Base-by-base conservation (phyloP, 2,888 invertebrate species). In the Bursaphelenchus okinawaensis region DNA sequence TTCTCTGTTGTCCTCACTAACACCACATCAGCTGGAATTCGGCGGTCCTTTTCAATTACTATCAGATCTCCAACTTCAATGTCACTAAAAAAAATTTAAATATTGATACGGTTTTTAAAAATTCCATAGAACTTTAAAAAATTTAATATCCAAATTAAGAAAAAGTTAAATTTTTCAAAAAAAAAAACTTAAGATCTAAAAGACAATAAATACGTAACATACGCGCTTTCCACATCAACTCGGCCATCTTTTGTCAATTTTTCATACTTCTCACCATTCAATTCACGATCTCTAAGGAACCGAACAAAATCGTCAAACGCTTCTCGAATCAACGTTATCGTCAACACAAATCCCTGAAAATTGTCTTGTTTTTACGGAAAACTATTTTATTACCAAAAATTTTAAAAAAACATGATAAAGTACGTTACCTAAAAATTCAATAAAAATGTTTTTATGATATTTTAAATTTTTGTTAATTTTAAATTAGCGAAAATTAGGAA, bases 11-110 rank as follows among this genome's bases (percentile, higher is more conserved):
- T 79, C 63, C 79, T 86, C 73, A 98, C 83, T 62, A 98, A 87
- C 28, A 99, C 90, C 86, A 98, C 89, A 86, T 99, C 98, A 0
- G 98, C 94, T 0, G 98, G 98, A 12, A 99, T 93, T 67, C 98
- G 86, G 83, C 96, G 93, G 77, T 96, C 92, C 83, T 87, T 96
- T 79, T 96, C 94, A 3, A 99, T 89, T 82, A 91, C 88, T 62
- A 89, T 88, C 73, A 89, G 84, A 82, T 89, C 89, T 16, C 88
- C 88, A 68, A 90, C 90, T 83, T 90, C 88, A 1, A 96, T 88
- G 77, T 90, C 74, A 31, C 79, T 80, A 59, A 65, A 75, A 60
- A 7, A 4, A 16, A 9, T 52, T 24, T 16, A 24, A 54, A 4
- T 54, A 3, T 3, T 12, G 6, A 1, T 24, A 19, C 40, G 16